These are phyloP conservation scores for Gymnopithys bicolor DNA, from an alignment of 2,797 vertebrate species.

Conservation along the genomic window DNA sequence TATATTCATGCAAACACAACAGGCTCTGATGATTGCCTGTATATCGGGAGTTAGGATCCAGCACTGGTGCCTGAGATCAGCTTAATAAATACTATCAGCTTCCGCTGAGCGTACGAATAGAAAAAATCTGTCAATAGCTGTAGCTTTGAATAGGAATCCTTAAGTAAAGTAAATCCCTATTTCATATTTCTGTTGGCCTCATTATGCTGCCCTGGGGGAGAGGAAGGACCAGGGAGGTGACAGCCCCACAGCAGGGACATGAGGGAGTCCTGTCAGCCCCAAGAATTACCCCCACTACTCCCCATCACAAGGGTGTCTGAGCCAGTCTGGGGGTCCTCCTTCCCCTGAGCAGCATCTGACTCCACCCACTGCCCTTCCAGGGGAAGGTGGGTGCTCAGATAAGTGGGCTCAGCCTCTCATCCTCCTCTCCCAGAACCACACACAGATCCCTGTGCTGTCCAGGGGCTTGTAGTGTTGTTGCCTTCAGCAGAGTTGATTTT, in stretches of 20 bases:
- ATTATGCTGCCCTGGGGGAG: rapidly evolving
- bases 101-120: neutral
- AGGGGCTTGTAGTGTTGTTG: neutral
- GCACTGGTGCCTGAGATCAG: neutral
- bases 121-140: neutral
- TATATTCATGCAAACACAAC: conserved; percentile 21
- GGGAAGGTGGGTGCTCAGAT: no score
- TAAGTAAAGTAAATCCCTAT: neutral
- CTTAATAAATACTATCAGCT: conserved; percentile 41
- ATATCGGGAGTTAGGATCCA: neutral
- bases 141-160: neutral
- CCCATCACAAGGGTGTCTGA: neutral
- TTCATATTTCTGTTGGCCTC: neutral
- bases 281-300: neutral
- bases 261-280: neutral
- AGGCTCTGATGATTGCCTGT: conserved; percentile 2
- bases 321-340: neutral
- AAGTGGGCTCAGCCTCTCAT: neutral
- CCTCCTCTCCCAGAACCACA: neutral
- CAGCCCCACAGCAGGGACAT: neutral
- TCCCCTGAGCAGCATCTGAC: neutral
- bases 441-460: neutral
- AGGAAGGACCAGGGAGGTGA: neutral
- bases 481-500: neutral
- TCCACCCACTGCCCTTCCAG: neutral